Conservation (phyloP, 2,797 vertebrate genomes). For the Pristis pectinata region DNA sequence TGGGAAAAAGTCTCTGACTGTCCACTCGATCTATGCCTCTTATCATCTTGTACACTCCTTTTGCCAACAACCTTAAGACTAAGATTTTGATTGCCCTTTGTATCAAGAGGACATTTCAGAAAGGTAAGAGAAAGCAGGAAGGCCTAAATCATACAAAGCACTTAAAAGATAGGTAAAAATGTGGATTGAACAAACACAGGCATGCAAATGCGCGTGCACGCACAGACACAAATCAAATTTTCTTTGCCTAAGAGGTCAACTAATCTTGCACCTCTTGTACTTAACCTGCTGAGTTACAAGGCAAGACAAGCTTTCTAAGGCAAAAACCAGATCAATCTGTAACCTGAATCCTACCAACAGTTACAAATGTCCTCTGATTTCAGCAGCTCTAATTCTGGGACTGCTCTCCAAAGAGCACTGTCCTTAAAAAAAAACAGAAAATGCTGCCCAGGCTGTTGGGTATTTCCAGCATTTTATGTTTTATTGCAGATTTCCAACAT, state of each 20-base stretch:
- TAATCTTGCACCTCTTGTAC: background rate
- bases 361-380: background rate
- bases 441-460: no score
- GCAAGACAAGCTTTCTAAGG: background rate
- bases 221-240: background rate
- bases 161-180: no score
- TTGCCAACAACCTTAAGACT: background rate
- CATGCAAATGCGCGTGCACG: no score
- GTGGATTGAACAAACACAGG: no score
- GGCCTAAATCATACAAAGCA: no score
- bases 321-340: background rate
- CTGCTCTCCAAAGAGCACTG: background rate
- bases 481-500: no score
- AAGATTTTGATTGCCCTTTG: background rate
- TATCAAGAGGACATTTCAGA: background rate
- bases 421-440: background rate
- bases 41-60: no score
- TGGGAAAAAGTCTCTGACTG: no score
- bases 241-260: background rate
- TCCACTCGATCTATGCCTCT: no score
- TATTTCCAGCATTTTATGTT: no score
- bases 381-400: background rate
- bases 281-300: background rate
- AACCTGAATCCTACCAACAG: background rate
- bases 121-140: background rate